phyloP scores from a whole-genome alignment of 2,888 invertebrate species.

The Agonopterix alstromeriana region DNA sequence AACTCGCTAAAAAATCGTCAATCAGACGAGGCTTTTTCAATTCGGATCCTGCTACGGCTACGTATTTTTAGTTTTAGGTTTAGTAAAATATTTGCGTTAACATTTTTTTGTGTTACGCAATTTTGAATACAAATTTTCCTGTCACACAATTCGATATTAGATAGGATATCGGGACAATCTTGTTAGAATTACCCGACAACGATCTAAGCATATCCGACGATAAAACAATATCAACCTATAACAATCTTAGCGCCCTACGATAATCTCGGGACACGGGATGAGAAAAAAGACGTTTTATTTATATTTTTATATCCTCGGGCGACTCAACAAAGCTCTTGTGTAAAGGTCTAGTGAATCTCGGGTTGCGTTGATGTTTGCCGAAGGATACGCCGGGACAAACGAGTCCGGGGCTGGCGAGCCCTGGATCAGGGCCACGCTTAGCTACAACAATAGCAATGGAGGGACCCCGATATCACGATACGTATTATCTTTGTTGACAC shows the following conservation, averaged over 20 bases:
- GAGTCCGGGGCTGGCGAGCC: conserved; percentile 51
- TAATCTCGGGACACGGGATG: conserved; percentile 21
- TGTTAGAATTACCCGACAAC: conserved; percentile 4
- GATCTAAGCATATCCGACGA: background rate
- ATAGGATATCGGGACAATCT: background rate
- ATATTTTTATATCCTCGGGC: conserved; percentile 51
- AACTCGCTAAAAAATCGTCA: too few relatives aligned
- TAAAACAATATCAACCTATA: conserved; percentile 42
- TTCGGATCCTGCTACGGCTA: too few relatives aligned
- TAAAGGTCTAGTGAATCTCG: conserved; percentile 69
- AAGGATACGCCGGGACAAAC: conserved; percentile 72
- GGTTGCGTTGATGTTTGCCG: conserved; percentile 67
- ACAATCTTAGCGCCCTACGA: conserved; percentile 16
- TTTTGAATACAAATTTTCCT: background rate
- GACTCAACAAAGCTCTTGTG: conserved; percentile 60
- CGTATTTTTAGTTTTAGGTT: too few relatives aligned
- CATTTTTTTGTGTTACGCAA: too few relatives aligned
- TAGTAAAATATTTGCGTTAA: too few relatives aligned
- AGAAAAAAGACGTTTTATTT: conserved; percentile 48
- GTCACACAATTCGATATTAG: background rate
- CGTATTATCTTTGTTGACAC: conserved; percentile 70
- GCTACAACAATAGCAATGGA: conserved; percentile 62
- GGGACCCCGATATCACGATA: conserved; percentile 62
- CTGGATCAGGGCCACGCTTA: conserved; percentile 53
- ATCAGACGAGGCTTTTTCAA: too few relatives aligned